Base-by-base conservation (phyloP, 2,888 invertebrate species). In the Graphium colonna region DNA sequence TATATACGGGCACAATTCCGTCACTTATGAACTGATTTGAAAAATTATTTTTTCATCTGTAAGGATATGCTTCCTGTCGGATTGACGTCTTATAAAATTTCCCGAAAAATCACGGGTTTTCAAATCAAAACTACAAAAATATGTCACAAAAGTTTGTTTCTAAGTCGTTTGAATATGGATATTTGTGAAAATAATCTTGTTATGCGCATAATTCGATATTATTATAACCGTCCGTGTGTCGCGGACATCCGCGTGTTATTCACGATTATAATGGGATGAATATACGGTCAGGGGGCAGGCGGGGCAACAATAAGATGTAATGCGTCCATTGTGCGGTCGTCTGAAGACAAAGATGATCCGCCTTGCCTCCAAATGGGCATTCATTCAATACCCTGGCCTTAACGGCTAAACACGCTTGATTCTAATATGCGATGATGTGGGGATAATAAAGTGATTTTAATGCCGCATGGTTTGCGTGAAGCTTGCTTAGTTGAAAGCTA, bases 221-320 rank as follows among this genome's bases (percentile, higher is more conserved):
- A 3, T 10, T n/a, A n/a, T 2, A 33, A 2, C 1, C 3, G 21
- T 41, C 71, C 51, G 68, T 79, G 52, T 72, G 65, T 75, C 64
- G 26, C 57, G 62, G 62, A 71, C 39, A 70, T 68, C 66, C 64
- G 62, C 72, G 62, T 71, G 68, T 78, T 77, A 79, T 80, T 82
- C 81, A 84, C 76, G 80, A 82, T 79, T 76, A 75, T 83, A 85
- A 85, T 81, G 73, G 82, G 75, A 79, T 77, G 82, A 77, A 82
- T 79, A 80, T 83, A 83, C 82, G 87, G 86, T 84, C 87, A 86
- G 79, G 70, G 73, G 67, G 67, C 74, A 68, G 67, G 77, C 65
- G 68, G 61, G 65, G 62, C 71, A 77, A 86, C 85, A 83, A 85
- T 82, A 77, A 75, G 72, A 69, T 60, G 54, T 58, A 60, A 63